phyloP scores from a whole-genome alignment of 2,113 vertebrate genomes.

The Puffinus mauretanicus region DNA sequence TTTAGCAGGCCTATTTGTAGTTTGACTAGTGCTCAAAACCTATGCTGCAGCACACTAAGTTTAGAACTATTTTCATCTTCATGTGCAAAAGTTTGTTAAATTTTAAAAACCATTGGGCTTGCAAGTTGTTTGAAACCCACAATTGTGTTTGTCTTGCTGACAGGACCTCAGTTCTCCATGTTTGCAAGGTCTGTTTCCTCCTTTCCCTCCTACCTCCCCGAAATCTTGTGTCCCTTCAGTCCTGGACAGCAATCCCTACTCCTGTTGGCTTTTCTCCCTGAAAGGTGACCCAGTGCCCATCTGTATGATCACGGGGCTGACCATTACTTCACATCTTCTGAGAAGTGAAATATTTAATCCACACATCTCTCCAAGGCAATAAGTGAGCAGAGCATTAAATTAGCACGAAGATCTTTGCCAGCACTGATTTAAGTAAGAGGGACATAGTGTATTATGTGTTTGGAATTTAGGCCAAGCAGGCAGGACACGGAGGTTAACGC shows the following conservation, averaged over 20 bases:
- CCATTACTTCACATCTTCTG: not conserved
- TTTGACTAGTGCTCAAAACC: not conserved
- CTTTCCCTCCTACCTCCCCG: not conserved
- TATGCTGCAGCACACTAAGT: not conserved
- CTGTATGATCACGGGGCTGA: not conserved
- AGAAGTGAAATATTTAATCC: slow-evolving; percentile 27
- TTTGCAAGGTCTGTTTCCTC: not conserved
- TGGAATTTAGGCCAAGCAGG: slow-evolving; percentile 21
- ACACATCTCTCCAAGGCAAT: not conserved
- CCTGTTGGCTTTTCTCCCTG: not conserved
- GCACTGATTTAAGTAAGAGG: not conserved
- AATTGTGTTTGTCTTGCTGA: not conserved
- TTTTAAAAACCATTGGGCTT: not conserved
- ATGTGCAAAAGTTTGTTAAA: not conserved
- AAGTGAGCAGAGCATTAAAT: slow-evolving; percentile 16
- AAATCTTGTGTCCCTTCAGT: not conserved
- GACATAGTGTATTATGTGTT: not conserved
- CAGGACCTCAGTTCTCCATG: not conserved
- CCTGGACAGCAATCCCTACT: not conserved
- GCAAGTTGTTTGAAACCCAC: not conserved
- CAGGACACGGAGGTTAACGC: not conserved
- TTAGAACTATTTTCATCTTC: not conserved
- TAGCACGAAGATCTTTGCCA: slow-evolving; percentile 4
- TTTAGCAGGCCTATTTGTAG: not conserved
- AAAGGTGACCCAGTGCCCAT: not conserved